These are phyloP conservation scores for Myotis pilosus DNA, from an alignment of 2,797 vertebrate species.

Conservation along the genomic window DNA sequence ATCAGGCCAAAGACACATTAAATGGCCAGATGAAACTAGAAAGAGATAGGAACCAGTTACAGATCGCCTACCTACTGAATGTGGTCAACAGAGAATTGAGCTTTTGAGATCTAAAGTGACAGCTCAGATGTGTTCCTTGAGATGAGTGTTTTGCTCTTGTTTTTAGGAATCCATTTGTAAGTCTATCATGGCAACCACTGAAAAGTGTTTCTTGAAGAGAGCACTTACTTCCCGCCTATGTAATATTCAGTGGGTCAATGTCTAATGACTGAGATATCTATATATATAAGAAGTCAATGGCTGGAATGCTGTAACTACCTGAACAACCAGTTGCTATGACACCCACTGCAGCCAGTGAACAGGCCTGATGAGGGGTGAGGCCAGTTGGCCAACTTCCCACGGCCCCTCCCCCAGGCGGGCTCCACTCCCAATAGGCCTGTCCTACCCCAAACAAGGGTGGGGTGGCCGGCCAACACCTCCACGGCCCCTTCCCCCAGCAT, in stretches of 20 bases:
- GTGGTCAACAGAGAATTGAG: slow-evolving; percentile 2
- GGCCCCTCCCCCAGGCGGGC: no score
- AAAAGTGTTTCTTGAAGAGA: slow-evolving; percentile 6
- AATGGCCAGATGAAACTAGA: slow-evolving; percentile 19
- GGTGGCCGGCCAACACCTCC: no score
- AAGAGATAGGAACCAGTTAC: neutral
- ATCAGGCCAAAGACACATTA: slow-evolving; percentile 20
- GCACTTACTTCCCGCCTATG: neutral
- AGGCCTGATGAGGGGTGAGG: no score
- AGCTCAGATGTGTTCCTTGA: neutral
- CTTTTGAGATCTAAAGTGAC: neutral
- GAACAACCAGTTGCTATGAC: no score
- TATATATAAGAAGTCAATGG: no score
- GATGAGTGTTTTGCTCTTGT: slow-evolving; percentile 35
- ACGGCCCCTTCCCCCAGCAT: no score
- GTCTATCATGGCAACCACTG: neutral
- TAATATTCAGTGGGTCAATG: neutral
- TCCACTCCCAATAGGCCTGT: no score
- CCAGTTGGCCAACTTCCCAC: no score
- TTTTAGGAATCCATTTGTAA: slow-evolving; percentile 58
- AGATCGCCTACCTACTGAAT: neutral
- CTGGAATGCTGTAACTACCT: no score
- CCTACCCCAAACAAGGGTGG: no score
- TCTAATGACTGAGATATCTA: neutral
- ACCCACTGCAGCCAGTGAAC: no score